Conservation (phyloP, 2,113 vertebrate species). For the Misgurnus anguillicaudatus region DNA sequence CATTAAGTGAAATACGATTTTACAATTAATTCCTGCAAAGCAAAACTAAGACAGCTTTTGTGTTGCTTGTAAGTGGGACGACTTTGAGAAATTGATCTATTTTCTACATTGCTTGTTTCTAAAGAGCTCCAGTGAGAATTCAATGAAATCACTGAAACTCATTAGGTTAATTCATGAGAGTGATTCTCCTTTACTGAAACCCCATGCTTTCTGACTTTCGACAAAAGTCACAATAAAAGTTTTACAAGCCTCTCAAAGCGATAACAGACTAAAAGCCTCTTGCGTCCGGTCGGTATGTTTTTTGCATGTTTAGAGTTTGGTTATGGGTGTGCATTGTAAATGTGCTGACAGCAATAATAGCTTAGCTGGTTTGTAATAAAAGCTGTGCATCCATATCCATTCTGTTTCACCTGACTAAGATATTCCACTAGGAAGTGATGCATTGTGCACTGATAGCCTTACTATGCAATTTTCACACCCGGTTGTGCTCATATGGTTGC, state of each 20-base stretch:
- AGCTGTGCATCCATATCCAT: constrained; percentile 23
- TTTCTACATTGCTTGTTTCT: constrained; percentile 25
- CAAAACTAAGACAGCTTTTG: background rate
- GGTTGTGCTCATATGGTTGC: constrained; percentile 25
- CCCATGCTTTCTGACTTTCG: background rate
- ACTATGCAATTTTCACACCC: constrained; percentile 29
- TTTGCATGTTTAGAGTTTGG: constrained; percentile 8
- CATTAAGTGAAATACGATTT: constrained; percentile 41
- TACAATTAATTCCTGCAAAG: constrained; percentile 35
- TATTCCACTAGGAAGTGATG: constrained; percentile 21
- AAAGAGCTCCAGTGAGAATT: constrained; percentile 18
- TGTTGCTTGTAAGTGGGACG: background rate
- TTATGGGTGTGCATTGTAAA: constrained; percentile 34
- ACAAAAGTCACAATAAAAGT: constrained; percentile 9
- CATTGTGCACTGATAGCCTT: constrained; percentile 19
- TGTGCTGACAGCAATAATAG: constrained; percentile 29
- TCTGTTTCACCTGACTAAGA: constrained; percentile 16
- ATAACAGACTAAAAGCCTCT: background rate
- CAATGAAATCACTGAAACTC: constrained; percentile 26
- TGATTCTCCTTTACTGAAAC: background rate
- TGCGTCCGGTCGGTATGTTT: background rate
- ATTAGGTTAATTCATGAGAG: background rate
- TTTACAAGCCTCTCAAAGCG: constrained; percentile 25
- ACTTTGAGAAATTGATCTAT: background rate
- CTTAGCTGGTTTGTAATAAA: constrained; percentile 26